These are phyloP conservation scores for Macrochelys suwanniensis DNA, from an alignment of 2,797 vertebrate species.

Conservation along the genomic window DNA sequence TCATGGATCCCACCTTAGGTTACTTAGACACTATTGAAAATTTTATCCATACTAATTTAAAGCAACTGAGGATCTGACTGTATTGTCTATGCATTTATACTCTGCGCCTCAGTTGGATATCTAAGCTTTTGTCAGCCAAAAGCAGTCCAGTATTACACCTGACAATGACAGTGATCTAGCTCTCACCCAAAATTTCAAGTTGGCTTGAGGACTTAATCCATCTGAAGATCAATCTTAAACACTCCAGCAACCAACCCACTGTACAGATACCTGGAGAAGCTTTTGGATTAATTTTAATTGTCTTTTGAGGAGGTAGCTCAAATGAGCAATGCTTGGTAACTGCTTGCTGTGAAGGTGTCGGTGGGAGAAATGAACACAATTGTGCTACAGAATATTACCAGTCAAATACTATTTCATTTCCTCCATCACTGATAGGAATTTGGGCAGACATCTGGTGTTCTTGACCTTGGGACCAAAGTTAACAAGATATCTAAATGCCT, in stretches of 20 bases:
- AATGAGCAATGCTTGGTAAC: not conserved
- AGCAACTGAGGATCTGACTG: not conserved
- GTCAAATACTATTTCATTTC: not conserved
- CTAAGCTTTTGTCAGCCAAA: not conserved
- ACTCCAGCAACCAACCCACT: not conserved
- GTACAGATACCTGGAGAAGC: not conserved
- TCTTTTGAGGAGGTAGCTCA: not conserved
- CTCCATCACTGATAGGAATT: not conserved
- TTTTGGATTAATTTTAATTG: not conserved
- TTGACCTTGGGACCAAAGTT: not conserved
- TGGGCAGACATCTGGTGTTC: not conserved
- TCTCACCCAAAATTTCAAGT: not conserved
- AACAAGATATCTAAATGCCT: not conserved
- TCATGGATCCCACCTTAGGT: not conserved
- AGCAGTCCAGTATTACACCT: not conserved
- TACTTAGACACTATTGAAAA: not conserved
- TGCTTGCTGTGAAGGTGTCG: not conserved
- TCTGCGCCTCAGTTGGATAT: not conserved
- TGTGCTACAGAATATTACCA: slow-evolving; percentile 30
- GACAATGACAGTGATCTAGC: not conserved
- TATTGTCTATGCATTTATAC: not conserved
- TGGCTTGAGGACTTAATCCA: not conserved
- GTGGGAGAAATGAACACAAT: slow-evolving; percentile 20
- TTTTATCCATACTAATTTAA: not conserved
- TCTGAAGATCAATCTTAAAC: not conserved